Base-by-base conservation (phyloP, 2,113 vertebrate genomes). In the Conger conger region DNA sequence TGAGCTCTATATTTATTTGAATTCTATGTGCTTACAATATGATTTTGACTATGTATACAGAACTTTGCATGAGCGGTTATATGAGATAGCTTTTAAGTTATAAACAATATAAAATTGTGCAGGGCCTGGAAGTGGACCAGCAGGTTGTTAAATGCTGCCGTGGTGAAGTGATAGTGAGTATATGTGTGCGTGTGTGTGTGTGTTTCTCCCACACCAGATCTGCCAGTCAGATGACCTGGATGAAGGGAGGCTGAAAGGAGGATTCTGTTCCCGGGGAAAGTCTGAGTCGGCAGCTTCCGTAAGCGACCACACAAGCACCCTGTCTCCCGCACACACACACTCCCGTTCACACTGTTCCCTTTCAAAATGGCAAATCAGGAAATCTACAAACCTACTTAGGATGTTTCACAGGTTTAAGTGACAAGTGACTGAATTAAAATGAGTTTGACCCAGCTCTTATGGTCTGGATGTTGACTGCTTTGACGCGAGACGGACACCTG, bases 251-350 rank as follows among this genome's bases (percentile, higher is more conserved):
- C 68, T 88, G 1, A 90, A 91, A 86, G 88, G 84, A 33, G 93
- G 94, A n/a, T 97, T 96, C 89, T 98, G 97, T 92, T 91, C 92
- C 17, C 93, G 91, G 63, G 88, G 36, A 2, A 87, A 90, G 27
- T 76, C 82, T 1, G 89, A 87, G 38, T 88, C 92, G 35, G 94
- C 92, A 90, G 73, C 87, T 6, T 90, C 93, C 3, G 97, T 97
- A 91, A 92, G 96, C 86, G 68, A 73, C 6, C 16, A 40, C 36
- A 38, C 57, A 27, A 63, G 45, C 76, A 11, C n/a, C 76, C 30
- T 76, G 57, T 27, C 23, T 50, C 45, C 45, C 45, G 1, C 57
- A 20, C 57, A 63, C 23, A 20, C 57, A 23, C 20, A n/a, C 23
- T 50, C 45, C 45, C 45, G 1, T 20, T 4, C 57, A 63, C 23